Conservation (phyloP, 2,888 invertebrate genomes). For the Drosophila leonis region DNA sequence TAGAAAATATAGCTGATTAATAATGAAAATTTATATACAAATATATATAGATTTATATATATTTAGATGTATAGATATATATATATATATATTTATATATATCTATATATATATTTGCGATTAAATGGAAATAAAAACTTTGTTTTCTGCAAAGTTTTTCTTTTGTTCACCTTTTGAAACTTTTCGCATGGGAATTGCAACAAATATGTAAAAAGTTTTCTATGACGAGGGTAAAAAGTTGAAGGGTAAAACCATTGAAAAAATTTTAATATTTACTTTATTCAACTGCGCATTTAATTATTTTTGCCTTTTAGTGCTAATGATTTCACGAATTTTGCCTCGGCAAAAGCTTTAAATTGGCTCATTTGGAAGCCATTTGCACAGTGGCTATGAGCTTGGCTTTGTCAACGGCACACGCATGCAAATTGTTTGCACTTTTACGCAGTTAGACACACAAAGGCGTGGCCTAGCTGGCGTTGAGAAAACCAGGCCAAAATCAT, state of each 20-base stretch:
- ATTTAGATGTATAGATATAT: not conserved
- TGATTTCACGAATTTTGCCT: conserved; percentile 10
- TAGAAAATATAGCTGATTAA: not conserved
- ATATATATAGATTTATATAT: not conserved
- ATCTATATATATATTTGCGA: not conserved
- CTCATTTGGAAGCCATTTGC: conserved; percentile 46
- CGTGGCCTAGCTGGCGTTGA: conserved; percentile 65
- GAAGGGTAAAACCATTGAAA: conserved; percentile 9
- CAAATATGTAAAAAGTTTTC: conserved; percentile 2
- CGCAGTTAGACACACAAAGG: conserved; percentile 43
- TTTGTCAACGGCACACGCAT: conserved; percentile 48
- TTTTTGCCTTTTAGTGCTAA: conserved; percentile 3
- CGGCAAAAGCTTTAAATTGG: conserved; percentile 46
- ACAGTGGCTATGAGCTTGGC: conserved; percentile 44
- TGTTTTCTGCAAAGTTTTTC: conserved; percentile 2
- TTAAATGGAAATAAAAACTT: conserved; percentile 11
- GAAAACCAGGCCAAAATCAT: conserved; percentile 47
- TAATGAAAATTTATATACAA: not conserved
- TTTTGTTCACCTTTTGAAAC: conserved; percentile 7
- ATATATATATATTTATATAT: not conserved
- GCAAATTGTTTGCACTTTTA: conserved; percentile 34
- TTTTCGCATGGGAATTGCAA: conserved; percentile 3
- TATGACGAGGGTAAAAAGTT: not conserved
- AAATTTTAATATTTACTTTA: conserved; percentile 6
- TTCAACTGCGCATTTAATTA: conserved; percentile 4